Base-by-base conservation (phyloP, 2,797 vertebrate genomes). In the Steatocranus sp. region DNA sequence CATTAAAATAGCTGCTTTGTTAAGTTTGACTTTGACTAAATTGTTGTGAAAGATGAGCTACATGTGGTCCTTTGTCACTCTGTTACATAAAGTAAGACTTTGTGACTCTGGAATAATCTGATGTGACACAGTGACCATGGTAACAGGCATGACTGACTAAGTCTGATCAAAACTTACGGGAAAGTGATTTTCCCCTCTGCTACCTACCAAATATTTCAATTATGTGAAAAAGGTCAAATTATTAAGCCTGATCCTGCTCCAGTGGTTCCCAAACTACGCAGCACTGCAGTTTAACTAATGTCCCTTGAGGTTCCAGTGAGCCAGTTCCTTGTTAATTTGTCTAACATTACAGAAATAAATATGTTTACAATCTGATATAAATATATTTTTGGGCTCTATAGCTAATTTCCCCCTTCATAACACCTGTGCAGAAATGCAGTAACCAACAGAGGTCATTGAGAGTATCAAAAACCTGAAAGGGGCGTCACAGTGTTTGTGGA, bases 401-500 rank as follows among this genome's bases (percentile, higher is more conserved):
- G n/a, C 2, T 0, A 17, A 46, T 17, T 46, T 46, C 7, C 15
- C 6, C 3, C 14, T 46, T 46, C 7, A 46, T 63, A 20, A 36
- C 34, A 36, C 18, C 5, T 7, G 27, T 36, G 38, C 34, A 63
- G 34, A 15, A 38, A 9, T 66, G 61, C 34, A 23, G 12, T 38
- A 63, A 63, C n/a, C 58, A 38, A 3, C 7, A 36, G n/a, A 63
- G 58, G 18, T 38, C 0, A 63, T 3, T 63, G 32, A 34, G 4
- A 61, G 6, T 2, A 41, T 15, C 2, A 41, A 66, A 68, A 66
- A 23, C 61, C 34, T 38, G 34, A 66, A 41, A 4, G 61, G 61
- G 11, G 36, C 36, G 0, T 0, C 14, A 14, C 8, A 0, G 3
- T 66, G 61, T 66, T 41, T 41, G 20, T 41, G 61, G 61, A 6